These are phyloP conservation scores for Aldabrachelys gigantea DNA, from an alignment of 2,113 vertebrate genomes.

Conservation along the genomic window DNA sequence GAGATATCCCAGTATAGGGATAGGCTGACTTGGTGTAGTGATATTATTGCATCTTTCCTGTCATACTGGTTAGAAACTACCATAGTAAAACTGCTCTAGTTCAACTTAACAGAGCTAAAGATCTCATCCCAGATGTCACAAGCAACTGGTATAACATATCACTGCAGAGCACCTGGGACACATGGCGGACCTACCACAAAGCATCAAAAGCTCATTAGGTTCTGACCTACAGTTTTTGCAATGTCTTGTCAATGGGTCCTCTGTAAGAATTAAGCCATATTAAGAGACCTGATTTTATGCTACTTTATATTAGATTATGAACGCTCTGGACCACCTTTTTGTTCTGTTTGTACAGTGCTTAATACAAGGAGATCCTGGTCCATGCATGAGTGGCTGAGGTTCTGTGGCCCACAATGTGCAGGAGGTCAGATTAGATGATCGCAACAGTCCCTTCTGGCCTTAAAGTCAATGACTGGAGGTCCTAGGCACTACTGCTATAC, in stretches of 20 bases:
- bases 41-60: not conserved
- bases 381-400: too few species aligned
- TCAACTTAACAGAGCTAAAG: not conserved
- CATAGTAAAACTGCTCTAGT: not conserved
- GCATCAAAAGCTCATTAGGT: not conserved
- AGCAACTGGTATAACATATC: not conserved
- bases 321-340: not conserved
- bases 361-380: too few species aligned
- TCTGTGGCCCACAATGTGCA: too few species aligned
- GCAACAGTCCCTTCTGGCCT: too few species aligned
- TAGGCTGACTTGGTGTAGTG: not conserved
- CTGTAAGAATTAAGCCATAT: not conserved
- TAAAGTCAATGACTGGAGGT: not conserved
- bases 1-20: not conserved
- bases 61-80: not conserved
- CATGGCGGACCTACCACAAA: not conserved
- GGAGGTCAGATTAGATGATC: too few species aligned
- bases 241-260: not conserved
- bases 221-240: not conserved
- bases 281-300: not conserved
- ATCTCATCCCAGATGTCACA: not conserved
- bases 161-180: not conserved
- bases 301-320: not conserved
- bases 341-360: too few species aligned
- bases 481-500: not conserved